Percentiles rank a stretch among this genome's conserved stretches.
These are phyloP conservation scores for Nephila pilipes DNA, from an alignment of 1,140 invertebrate genomes.

Conservation along the genomic window DNA sequence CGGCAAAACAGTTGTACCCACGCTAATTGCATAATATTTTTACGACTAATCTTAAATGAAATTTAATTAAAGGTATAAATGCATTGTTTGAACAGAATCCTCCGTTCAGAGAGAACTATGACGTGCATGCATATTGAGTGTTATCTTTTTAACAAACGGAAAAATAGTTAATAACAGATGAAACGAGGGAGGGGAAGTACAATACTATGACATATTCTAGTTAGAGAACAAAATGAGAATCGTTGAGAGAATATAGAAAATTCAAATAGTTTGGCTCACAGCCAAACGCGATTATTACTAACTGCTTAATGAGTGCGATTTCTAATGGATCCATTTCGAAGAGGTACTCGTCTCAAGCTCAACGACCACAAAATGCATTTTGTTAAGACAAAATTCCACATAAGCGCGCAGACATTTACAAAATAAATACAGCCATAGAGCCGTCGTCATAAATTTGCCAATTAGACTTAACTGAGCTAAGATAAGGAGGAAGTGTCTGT, in stretches of 20 bases:
- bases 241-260: not conserved
- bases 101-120: too few relatives aligned
- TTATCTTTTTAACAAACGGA: too few relatives aligned
- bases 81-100: too few relatives aligned
- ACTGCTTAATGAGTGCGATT: not conserved
- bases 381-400: not conserved
- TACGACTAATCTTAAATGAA: too few relatives aligned
- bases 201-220: too few relatives aligned
- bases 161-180: too few relatives aligned
- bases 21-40: too few relatives aligned
- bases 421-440: not conserved
- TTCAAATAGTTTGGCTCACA: not conserved
- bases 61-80: too few relatives aligned
- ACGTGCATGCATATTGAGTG: too few relatives aligned
- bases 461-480: conserved; percentile 31
- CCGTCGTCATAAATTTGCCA: conserved; percentile 34
- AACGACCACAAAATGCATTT: conserved; percentile 34
- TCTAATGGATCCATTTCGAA: conserved; percentile 3
- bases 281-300: not conserved
- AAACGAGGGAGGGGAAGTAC: too few relatives aligned
- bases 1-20: too few relatives aligned
- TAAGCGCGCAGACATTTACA: not conserved
- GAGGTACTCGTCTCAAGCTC: not conserved
- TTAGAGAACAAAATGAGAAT: too few relatives aligned
- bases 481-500: conserved; percentile 48